Evolutionary conservation across 2,888 invertebrate genomes (phyloP), one percentile per base, ranked within the genome.

Genomic region (Thera britannica): DNA sequence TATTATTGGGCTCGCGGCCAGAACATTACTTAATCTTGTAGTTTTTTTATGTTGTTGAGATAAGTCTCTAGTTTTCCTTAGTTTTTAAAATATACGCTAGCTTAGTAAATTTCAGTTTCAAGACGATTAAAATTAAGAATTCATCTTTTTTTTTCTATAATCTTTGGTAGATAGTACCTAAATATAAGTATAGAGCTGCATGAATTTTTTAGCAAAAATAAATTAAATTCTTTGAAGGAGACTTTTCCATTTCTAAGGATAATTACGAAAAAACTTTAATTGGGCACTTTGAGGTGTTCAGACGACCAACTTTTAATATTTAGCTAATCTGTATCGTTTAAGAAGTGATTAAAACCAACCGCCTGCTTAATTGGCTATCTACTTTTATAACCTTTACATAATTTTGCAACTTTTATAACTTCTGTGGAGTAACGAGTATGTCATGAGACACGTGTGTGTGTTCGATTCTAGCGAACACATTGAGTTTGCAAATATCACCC

Each of bases 251-350:
- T 56, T 35, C 38, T 35, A 34, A 61, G 46, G 34, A 54, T 58
- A 67, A 62, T 54, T 62, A 58, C 55, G 41, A 60, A 66, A 54
- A 62, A 62, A 65, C 44, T 58, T 62, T 59, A 55, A 67, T 62
- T 67, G 55, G 41, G 6, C 34, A 58, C 55, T 67, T 55, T 67
- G 51, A 67, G 67, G 58, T 67, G 62, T 58, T 58, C 62, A 46
- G n/a, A 58, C 54, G 58, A 52, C 55, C 49, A 64, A 67, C 52
- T 65, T 68, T 62, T 65, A 59, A 67, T 71, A 68, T 58, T 64
- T 52, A 61, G 60, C 62, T 59, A 57, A 58, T 60, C 60, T 68
- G 60, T 66, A 61, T 64, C 71, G 71, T 64, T 66, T 66, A 66
- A 68, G 55, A 49, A 61, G 55, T 52, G 51, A 65, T 65, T 65